phyloP scores from a whole-genome alignment of 2,888 invertebrate species.

The Auanema freiburgensis region DNA sequence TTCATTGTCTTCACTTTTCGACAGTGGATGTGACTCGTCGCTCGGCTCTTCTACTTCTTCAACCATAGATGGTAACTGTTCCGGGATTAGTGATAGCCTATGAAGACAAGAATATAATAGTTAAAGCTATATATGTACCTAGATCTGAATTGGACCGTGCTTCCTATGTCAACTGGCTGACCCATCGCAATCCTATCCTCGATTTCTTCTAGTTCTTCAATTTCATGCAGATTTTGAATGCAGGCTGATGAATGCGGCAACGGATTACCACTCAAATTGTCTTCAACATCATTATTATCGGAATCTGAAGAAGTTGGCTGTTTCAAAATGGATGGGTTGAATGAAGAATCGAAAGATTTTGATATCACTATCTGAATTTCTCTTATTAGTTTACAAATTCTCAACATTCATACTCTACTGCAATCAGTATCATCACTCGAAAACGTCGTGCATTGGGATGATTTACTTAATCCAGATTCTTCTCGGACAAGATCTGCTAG shows the following conservation, averaged over 20 bases:
- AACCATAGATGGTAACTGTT: slow-evolving; percentile 44
- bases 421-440: slow-evolving; percentile 24
- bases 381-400: slow-evolving; percentile 17
- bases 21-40: slow-evolving; percentile 23
- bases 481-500: slow-evolving; percentile 46
- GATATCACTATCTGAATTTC: not conserved
- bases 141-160: slow-evolving; percentile 47
- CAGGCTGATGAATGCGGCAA: slow-evolving; percentile 10
- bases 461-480: slow-evolving; percentile 32
- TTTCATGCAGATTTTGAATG: slow-evolving; percentile 22
- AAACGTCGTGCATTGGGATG: slow-evolving; percentile 19
- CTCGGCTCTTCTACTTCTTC: slow-evolving; percentile 44
- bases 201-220: slow-evolving; percentile 51
- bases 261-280: not conserved
- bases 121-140: no score
- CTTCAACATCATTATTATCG: not conserved
- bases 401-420: no score
- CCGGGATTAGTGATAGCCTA: slow-evolving; percentile 47
- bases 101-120: no score
- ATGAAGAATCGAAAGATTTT: slow-evolving; percentile 9
- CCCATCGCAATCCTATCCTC: slow-evolving; percentile 43
- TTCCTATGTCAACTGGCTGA: slow-evolving; percentile 20
- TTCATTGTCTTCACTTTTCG: slow-evolving; percentile 15
- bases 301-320: slow-evolving; percentile 7
- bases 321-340: not conserved